Conservation (phyloP, 35 echinoderm and acorn worm species). For the Anneissia japonica region DNA sequence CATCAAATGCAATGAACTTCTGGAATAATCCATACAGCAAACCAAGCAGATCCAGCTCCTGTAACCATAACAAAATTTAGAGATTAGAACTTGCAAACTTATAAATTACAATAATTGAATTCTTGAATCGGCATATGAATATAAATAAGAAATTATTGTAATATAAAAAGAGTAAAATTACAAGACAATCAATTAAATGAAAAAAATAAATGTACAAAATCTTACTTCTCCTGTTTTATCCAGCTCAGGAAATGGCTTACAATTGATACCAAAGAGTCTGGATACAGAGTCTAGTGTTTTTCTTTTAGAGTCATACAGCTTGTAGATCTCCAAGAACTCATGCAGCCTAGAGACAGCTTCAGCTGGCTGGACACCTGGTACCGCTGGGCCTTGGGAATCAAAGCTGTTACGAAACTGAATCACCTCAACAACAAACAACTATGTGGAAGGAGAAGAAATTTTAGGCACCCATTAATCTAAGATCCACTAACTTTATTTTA, state of each 20-base stretch:
- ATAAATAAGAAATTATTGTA: not conserved
- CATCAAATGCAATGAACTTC: constrained; percentile 99
- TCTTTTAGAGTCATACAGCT: constrained; percentile 89
- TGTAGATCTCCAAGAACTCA: constrained; percentile 95
- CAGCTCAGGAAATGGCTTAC: constrained; percentile 90
- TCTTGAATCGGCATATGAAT: not conserved
- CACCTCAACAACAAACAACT: constrained; percentile 96
- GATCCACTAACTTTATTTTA: not conserved
- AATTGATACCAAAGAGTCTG: constrained; percentile 90
- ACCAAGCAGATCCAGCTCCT: constrained; percentile 94
- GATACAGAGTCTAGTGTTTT: constrained; percentile 90
- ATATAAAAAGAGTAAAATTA: not conserved
- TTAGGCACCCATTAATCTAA: too few species aligned
- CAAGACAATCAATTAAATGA: not conserved
- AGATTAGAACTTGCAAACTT: too few species aligned
- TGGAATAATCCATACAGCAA: constrained; percentile 94
- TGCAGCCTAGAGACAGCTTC: constrained; percentile 86
- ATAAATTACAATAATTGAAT: too few species aligned
- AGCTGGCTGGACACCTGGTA: constrained; percentile 88
- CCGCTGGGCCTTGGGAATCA: constrained; percentile 94
- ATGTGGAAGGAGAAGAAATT: constrained; percentile 16
- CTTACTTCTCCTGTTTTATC: constrained; percentile 96
- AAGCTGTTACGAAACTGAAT: constrained; percentile 98
- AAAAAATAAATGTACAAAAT: not conserved
- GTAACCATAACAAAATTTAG: not conserved